Percentiles rank a stretch among this genome's conserved stretches.
Evolutionary conservation across 1,140 invertebrate genomes (phyloP).

Genomic region (Papilio polytes): DNA sequence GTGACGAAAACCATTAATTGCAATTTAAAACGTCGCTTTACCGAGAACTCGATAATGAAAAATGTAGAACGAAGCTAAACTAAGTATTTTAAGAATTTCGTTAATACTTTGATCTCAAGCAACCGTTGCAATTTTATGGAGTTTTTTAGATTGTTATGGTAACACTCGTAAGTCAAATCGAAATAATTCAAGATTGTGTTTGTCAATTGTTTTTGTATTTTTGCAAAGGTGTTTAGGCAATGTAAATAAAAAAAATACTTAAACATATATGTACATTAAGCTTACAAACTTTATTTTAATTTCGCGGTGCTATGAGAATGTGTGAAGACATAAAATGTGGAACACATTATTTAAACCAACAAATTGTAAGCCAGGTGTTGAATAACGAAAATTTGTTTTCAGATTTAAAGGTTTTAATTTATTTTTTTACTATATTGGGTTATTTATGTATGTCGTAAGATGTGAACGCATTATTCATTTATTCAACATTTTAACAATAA

Average conservation of each 20-base stretch:
- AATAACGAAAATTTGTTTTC: neutral
- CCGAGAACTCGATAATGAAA: conserved; percentile 5
- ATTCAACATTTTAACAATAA: too few species aligned
- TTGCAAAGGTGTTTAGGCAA: too few species aligned
- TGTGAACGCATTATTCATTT: neutral
- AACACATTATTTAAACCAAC: neutral
- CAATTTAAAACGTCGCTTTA: conserved; percentile 10
- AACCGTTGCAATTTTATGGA: too few species aligned
- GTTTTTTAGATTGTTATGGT: too few species aligned
- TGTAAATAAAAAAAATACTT: neutral
- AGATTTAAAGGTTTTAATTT: conserved; percentile 8
- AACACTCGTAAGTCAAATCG: too few species aligned
- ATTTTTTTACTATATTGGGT: neutral
- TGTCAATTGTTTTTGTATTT: too few species aligned
- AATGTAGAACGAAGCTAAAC: neutral
- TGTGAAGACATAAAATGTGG: neutral
- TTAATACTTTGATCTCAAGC: too few species aligned
- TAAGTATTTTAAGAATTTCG: neutral
- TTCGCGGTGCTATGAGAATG: neutral
- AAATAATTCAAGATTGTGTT: too few species aligned
- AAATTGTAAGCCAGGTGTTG: conserved; percentile 5
- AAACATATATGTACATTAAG: neutral
- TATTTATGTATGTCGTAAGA: neutral
- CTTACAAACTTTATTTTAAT: neutral
- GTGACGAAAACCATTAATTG: conserved; percentile 15